Percentiles rank a stretch among this genome's conserved stretches.
phyloP scores from a whole-genome alignment of 2,797 vertebrate genomes.

The Cossypha dichroa region DNA sequence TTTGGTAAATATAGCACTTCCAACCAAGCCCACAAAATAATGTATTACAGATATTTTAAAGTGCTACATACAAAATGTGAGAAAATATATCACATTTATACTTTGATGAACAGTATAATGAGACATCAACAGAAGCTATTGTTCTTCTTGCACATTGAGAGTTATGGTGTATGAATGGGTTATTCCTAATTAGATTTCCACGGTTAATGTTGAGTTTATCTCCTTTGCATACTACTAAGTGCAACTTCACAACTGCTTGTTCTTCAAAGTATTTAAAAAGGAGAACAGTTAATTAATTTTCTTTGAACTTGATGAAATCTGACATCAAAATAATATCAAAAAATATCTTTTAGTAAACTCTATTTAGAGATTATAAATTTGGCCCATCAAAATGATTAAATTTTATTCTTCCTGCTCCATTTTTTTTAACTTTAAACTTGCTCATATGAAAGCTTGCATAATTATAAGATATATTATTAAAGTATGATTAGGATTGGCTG shows the following conservation, averaged over 20 bases:
- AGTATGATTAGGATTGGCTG: neutral
- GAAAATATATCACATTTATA: neutral
- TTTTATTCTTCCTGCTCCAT: neutral
- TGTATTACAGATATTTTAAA: neutral
- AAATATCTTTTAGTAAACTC: neutral
- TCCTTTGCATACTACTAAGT: neutral
- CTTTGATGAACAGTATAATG: neutral
- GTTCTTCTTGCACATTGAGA: neutral
- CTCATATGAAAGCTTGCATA: neutral
- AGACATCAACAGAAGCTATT: neutral
- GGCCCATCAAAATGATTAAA: neutral
- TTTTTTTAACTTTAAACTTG: neutral
- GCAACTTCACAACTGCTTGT: neutral
- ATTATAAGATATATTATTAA: neutral
- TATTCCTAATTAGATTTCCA: neutral
- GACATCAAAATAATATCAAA: neutral
- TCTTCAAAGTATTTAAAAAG: neutral
- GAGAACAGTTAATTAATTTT: neutral
- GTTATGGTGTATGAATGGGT: neutral
- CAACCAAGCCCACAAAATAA: neutral
- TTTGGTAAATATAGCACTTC: neutral
- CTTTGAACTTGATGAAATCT: neutral
- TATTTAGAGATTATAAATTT: neutral
- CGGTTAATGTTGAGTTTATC: neutral
- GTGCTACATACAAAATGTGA: neutral